phyloP scores from a whole-genome alignment of 2,113 vertebrate genomes.

The Hypocryptadius cinnamomeus region DNA sequence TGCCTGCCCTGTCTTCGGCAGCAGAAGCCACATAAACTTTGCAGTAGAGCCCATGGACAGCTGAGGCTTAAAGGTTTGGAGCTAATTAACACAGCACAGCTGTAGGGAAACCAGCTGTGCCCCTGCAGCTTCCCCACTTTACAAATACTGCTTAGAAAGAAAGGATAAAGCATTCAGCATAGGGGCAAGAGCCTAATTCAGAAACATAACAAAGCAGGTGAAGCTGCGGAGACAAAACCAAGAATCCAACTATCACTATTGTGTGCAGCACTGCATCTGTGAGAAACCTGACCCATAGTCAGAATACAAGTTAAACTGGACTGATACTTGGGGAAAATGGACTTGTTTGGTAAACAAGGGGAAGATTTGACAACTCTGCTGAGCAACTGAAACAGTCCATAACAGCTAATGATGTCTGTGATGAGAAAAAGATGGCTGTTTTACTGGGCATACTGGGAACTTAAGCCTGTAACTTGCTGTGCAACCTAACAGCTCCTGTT shows the following conservation, averaged over 20 bases:
- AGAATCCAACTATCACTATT: neutral
- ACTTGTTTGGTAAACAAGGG: neutral
- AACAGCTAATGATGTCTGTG: neutral
- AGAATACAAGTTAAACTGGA: neutral
- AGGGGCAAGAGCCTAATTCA: neutral
- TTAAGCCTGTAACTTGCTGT: neutral
- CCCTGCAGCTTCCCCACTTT: neutral
- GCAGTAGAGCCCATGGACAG: neutral
- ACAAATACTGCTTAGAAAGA: neutral
- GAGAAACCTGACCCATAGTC: neutral
- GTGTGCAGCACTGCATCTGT: neutral
- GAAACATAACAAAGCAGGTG: neutral
- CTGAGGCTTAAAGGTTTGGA: neutral
- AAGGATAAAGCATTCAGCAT: neutral
- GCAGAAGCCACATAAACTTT: neutral
- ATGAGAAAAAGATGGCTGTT: neutral
- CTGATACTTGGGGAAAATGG: neutral
- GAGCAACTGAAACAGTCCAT: neutral
- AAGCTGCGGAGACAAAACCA: neutral
- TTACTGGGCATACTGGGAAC: neutral
- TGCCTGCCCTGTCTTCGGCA: neutral
- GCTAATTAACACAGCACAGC: neutral
- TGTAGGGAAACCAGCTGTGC: neutral
- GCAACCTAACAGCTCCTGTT: neutral
- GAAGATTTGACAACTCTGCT: neutral